Percentiles rank a stretch among this genome's conserved stretches.
phyloP scores from a whole-genome alignment of 2,797 vertebrate species.

The Octomys mimax region DNA sequence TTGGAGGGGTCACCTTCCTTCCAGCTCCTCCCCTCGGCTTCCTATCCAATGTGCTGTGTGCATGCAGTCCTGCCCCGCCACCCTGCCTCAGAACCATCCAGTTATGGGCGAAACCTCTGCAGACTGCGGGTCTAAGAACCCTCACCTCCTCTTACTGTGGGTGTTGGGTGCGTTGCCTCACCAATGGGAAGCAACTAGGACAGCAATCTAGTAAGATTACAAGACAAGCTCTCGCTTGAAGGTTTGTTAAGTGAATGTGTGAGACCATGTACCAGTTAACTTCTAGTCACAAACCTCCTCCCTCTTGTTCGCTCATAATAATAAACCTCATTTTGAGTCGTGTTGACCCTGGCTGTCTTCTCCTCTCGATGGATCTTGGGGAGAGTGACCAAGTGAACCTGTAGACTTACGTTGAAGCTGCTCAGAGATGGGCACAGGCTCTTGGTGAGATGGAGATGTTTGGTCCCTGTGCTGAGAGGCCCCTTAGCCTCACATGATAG shows the following conservation, averaged over 20 bases:
- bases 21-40: neutral
- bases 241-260: neutral
- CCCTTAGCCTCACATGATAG: neutral
- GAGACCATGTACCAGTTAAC: neutral
- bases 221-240: neutral
- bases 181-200: neutral
- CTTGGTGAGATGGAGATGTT: neutral
- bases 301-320: neutral
- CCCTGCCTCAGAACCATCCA: neutral
- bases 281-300: neutral
- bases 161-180: neutral
- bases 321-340: neutral
- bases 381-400: neutral
- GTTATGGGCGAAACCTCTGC: neutral
- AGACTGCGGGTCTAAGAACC: neutral
- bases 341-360: neutral
- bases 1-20: neutral
- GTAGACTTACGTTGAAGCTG: neutral
- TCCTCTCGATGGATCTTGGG: neutral
- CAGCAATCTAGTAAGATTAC: neutral
- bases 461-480: neutral
- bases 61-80: neutral
- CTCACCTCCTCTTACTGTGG: neutral
- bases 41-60: neutral
- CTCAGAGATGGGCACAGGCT: neutral